Percentiles rank a stretch among this genome's conserved stretches.
These are phyloP conservation scores for Apomyelois bistriatella DNA, from an alignment of 2,888 invertebrate species.

Conservation along the genomic window DNA sequence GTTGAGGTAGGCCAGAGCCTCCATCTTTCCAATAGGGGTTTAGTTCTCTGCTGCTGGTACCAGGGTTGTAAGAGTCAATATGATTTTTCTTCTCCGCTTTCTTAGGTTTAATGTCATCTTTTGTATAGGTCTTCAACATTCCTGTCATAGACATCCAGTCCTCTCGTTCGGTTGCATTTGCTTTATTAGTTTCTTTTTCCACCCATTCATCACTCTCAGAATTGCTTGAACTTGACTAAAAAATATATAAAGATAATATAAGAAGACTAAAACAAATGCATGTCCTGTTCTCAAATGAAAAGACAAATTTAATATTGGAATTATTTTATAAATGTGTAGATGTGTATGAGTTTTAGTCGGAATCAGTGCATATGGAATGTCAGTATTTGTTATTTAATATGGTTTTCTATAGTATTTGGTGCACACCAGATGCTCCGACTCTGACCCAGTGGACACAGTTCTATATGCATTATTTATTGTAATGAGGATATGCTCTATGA, in stretches of 20 bases:
- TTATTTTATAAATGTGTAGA: no score
- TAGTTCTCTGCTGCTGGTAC: slow-evolving; percentile 86
- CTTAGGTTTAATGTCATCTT: slow-evolving; percentile 67
- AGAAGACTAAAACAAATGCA: not conserved
- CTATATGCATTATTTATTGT: no score
- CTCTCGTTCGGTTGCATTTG: slow-evolving; percentile 73
- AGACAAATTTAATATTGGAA: no score
- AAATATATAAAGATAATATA: not conserved
- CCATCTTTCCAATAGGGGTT: slow-evolving; percentile 97
- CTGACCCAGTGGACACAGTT: no score
- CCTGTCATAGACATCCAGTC: slow-evolving; percentile 90
- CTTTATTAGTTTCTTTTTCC: slow-evolving; percentile 62
- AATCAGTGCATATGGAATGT: no score
- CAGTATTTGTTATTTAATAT: no score
- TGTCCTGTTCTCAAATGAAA: not conserved
- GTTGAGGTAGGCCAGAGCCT: slow-evolving; percentile 88
- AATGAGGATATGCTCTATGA: no score
- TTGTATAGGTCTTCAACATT: slow-evolving; percentile 64
- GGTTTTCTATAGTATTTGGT: no score
- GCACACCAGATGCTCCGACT: no score
- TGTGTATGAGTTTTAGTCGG: no score
- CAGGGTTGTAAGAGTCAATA: slow-evolving; percentile 83
- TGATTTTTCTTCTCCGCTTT: slow-evolving; percentile 74
- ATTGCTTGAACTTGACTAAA: slow-evolving; percentile 43
- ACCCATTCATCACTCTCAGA: slow-evolving; percentile 81